These are phyloP conservation scores for Iphiclides podalirius DNA, from an alignment of 2,888 invertebrate genomes.

Conservation along the genomic window DNA sequence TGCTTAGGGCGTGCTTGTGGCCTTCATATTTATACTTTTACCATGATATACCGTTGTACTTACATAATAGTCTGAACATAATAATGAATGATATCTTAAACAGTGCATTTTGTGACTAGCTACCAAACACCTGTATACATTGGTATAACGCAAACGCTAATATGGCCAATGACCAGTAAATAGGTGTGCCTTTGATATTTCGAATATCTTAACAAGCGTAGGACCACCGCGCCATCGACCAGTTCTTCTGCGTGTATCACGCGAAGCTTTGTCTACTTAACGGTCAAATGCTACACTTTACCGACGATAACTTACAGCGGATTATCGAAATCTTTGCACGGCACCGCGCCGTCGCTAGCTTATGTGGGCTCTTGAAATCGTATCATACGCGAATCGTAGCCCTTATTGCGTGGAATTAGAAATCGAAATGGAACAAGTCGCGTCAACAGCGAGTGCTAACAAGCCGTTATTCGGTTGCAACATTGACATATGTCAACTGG, in stretches of 20 bases:
- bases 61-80: too few species aligned
- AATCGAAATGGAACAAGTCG: neutral
- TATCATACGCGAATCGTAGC: neutral
- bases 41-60: too few species aligned
- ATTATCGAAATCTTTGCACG: constrained; percentile 24
- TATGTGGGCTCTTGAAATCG: neutral
- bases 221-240: constrained; percentile 1
- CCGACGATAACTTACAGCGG: constrained; percentile 23
- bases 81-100: too few species aligned
- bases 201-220: neutral
- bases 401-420: neutral
- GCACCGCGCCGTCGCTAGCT: neutral
- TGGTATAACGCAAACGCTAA: too few species aligned
- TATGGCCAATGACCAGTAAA: constrained; percentile 1
- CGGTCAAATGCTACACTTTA: constrained; percentile 28
- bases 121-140: too few species aligned
- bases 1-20: too few species aligned
- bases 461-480: constrained; percentile 16
- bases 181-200: constrained; percentile 5
- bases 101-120: too few species aligned
- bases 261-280: constrained; percentile 18
- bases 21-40: too few species aligned
- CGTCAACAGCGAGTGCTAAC: constrained; percentile 32
- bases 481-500: constrained; percentile 30
- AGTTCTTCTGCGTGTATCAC: constrained; percentile 2